Evolutionary conservation across 2,113 vertebrate genomes (phyloP).

Genomic region (Budorcas taxicolor): DNA sequence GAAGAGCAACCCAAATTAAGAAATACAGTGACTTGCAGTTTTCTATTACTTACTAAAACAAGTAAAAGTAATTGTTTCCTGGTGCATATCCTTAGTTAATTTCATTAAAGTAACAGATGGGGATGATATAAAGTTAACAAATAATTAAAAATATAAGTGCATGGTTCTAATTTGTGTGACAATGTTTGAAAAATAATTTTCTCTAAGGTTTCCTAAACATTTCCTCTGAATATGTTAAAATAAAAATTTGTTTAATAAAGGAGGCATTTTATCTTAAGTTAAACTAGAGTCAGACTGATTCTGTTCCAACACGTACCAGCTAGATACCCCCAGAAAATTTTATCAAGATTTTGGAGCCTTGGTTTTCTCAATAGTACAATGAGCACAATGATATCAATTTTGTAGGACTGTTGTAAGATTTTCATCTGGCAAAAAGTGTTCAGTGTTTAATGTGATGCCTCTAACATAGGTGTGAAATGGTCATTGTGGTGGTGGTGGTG

Average conservation of each 20-base stretch:
- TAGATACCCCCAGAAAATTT: background rate
- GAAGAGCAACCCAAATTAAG: background rate
- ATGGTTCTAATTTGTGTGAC: background rate
- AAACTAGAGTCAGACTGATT: background rate
- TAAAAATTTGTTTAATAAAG: background rate
- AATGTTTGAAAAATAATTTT: constrained; percentile 32
- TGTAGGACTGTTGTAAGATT: background rate
- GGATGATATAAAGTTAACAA: background rate
- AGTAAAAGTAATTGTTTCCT: background rate
- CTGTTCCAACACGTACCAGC: background rate
- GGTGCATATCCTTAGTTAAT: constrained; percentile 5
- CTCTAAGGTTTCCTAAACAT: constrained; percentile 5
- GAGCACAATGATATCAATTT: background rate
- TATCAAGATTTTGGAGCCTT: background rate
- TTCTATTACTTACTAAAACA: background rate
- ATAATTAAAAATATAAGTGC: constrained; percentile 43
- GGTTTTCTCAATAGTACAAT: background rate
- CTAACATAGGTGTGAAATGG: background rate
- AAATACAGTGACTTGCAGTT: background rate
- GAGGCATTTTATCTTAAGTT: background rate
- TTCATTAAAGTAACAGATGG: background rate
- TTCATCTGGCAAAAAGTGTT: background rate
- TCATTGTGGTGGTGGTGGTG: background rate
- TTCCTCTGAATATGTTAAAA: background rate
- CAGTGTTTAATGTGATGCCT: background rate